Evolutionary conservation across 2,113 vertebrate genomes (phyloP).

Genomic region (Dasyprocta punctata): DNA sequence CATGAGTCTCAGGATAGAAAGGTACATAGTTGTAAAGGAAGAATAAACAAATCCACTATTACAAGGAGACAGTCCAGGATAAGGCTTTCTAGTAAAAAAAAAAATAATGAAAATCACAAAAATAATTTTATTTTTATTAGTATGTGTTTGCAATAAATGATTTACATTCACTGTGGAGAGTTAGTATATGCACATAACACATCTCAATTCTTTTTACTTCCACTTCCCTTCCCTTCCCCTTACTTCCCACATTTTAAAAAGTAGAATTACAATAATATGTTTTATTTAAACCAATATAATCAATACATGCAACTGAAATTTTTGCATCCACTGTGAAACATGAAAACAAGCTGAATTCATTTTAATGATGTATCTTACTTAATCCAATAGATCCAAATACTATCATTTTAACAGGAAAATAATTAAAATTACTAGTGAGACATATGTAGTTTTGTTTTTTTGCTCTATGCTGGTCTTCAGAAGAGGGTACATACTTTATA

Average conservation of each 20-base stretch:
- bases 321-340: neutral
- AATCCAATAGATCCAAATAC: neutral
- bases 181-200: neutral
- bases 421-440: neutral
- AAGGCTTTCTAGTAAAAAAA: neutral
- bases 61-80: neutral
- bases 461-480: neutral
- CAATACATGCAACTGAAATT: neutral
- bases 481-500: neutral
- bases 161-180: neutral
- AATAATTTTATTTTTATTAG: neutral
- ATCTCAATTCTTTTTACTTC: neutral
- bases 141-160: neutral
- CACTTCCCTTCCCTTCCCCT: neutral
- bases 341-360: neutral
- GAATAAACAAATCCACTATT: neutral
- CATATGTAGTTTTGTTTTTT: neutral
- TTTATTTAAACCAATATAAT: conserved; percentile 26
- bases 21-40: neutral
- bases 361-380: neutral
- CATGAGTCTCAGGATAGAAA: neutral
- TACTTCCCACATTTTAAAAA: neutral
- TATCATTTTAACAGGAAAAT: neutral
- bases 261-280: neutral
- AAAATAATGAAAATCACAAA: neutral